Conservation (phyloP, 92 coral and sea anemone genomes). For the Epizoanthus scotinus region DNA sequence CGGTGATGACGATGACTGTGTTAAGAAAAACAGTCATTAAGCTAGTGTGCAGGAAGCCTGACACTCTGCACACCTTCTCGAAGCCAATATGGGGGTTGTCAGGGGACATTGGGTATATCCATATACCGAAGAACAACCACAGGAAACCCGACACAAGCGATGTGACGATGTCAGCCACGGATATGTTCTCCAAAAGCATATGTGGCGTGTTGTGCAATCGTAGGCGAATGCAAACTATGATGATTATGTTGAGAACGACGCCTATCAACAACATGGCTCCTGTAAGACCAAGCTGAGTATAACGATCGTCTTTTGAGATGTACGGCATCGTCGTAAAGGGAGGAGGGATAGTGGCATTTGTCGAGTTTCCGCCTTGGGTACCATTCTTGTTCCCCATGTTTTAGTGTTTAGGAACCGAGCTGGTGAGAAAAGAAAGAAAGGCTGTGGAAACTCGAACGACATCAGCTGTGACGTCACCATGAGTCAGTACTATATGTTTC, state of each 20-base stretch:
- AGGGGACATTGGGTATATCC: background rate
- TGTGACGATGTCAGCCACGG: background rate
- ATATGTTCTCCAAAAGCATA: background rate
- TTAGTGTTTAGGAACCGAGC: too few species aligned
- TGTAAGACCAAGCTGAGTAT: background rate
- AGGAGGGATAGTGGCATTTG: background rate
- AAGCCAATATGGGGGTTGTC: background rate
- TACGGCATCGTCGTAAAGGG: background rate
- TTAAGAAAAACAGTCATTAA: constrained; percentile 13
- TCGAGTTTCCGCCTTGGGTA: background rate
- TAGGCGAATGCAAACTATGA: background rate
- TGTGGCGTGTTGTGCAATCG: background rate
- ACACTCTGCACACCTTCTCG: background rate
- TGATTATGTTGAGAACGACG: background rate
- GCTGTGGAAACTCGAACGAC: too few species aligned
- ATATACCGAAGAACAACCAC: background rate
- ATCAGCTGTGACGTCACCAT: too few species aligned
- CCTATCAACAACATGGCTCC: background rate
- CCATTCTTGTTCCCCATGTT: background rate
- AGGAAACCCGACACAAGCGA: background rate
- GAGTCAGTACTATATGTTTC: too few species aligned
- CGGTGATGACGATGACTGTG: constrained; percentile 10
- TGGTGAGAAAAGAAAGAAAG: too few species aligned
- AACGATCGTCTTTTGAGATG: background rate
- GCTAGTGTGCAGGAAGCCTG: constrained; percentile 9